Base-by-base conservation (phyloP, 2,797 vertebrate species). In the Gymnothorax javanicus region DNA sequence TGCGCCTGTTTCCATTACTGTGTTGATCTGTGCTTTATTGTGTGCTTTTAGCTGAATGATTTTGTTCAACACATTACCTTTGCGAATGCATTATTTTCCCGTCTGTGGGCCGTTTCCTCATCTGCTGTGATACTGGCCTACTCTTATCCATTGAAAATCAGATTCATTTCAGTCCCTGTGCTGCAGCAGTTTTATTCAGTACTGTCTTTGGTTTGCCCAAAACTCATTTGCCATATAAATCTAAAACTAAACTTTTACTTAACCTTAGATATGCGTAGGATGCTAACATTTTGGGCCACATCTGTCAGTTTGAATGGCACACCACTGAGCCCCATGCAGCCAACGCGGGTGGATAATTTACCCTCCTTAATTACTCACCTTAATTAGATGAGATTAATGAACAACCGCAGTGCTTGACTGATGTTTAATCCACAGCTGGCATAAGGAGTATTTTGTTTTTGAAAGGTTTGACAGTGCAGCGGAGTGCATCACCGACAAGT, bases 371-470 rank as follows among this genome's bases (percentile, higher is more conserved):
- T 50, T 75, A 71, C 27, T 75, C 13, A 64, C 62, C 12, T 17
- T 75, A 75, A 75, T 75, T 75, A 43, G 71, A 75, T 75, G 11
- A 75, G 71, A 17, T 43, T 43, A 75, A 33, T 43, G 71, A 75
- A 75, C 71, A 43, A 13, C 50, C 50, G 25, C 25, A 15, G 27
- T 12, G 71, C 25, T 33, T 5, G 27, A 43, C 33, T 11, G 71
- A 50, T 75, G 71, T 75, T 75, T 33, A 17, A 75, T 75, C 71
- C 71, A 75, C 71, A 75, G 27, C 25, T 75, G 71, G 71, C 11
- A 50, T 3, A 50, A 75, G 71, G 71, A 75, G 71, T 75, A 75
- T 33, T 75, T 75, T 75, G 71, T 75, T 75, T 75, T 75, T 75
- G 27, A 5, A 5, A 33, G 13, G 33, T 27, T 43, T 23, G 33